phyloP scores from a whole-genome alignment of 2,888 invertebrate genomes.

The Mimas tiliae region DNA sequence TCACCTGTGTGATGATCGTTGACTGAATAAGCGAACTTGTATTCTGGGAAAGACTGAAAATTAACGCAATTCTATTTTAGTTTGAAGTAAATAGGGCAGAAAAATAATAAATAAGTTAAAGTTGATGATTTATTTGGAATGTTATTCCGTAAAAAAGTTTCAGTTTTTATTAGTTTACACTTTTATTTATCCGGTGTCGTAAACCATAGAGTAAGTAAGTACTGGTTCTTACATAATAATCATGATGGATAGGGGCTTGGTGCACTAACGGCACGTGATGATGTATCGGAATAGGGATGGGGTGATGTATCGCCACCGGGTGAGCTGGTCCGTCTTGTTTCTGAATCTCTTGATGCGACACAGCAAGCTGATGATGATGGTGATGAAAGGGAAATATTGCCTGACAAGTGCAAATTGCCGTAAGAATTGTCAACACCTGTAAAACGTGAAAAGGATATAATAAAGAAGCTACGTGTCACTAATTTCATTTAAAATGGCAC shows the following conservation, averaged over 20 bases:
- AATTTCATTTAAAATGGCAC: neutral
- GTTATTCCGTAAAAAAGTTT: neutral
- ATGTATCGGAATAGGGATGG: slow-evolving; percentile 53
- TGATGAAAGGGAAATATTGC: slow-evolving; percentile 71
- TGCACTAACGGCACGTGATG: slow-evolving; percentile 61
- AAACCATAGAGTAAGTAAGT: neutral
- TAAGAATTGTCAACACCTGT: slow-evolving; percentile 62
- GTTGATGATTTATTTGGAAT: slow-evolving; percentile 5
- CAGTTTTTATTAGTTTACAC: neutral
- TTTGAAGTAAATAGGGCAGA: neutral
- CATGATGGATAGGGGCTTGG: slow-evolving; percentile 58
- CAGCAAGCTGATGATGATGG: slow-evolving; percentile 64
- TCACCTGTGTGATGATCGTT: slow-evolving; percentile 85
- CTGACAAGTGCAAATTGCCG: slow-evolving; percentile 65
- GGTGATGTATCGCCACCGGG: slow-evolving; percentile 57
- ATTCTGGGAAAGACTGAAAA: slow-evolving; percentile 80
- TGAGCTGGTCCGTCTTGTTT: slow-evolving; percentile 72
- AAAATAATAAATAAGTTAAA: neutral
- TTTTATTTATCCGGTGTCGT: too few relatives aligned
- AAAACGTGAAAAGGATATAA: slow-evolving; percentile 29
- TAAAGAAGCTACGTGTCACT: slow-evolving; percentile 18
- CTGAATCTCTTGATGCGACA: slow-evolving; percentile 74
- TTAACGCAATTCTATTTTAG: neutral
- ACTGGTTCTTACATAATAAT: slow-evolving; percentile 72
- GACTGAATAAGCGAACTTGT: slow-evolving; percentile 83